Evolutionary conservation across 2,797 vertebrate genomes (phyloP).

Genomic region (Brachymystax lenok): DNA sequence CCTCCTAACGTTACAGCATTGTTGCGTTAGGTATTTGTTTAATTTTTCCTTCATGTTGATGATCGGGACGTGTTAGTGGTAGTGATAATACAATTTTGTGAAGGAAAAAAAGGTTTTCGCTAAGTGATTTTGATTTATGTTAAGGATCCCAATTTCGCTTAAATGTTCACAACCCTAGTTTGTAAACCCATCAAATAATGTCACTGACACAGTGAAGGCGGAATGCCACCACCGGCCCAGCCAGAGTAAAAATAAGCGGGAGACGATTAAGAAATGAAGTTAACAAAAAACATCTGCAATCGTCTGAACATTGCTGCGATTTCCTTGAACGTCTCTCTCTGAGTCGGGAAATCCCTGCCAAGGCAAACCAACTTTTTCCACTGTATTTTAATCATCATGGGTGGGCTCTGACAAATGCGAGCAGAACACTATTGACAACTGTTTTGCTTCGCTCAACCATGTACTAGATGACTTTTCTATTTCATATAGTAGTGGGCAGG

Average conservation of each 20-base stretch:
- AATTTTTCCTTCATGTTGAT: no score
- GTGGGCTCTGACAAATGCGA: slow-evolving; percentile 8
- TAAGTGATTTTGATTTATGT: no score
- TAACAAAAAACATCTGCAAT: slow-evolving; percentile 13
- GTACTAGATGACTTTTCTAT: not conserved
- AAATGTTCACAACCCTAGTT: no score
- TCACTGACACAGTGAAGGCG: not conserved
- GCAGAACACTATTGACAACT: slow-evolving; percentile 12
- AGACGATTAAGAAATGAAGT: not conserved
- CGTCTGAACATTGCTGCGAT: not conserved
- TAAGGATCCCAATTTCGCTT: no score
- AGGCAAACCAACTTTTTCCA: slow-evolving; percentile 24
- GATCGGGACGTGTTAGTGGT: no score
- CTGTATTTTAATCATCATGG: slow-evolving; percentile 12
- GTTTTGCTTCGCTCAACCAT: not conserved
- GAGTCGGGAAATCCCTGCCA: slow-evolving; percentile 8
- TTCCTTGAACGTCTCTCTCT: not conserved
- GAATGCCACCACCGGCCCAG: not conserved
- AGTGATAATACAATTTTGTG: no score
- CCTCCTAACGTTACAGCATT: no score
- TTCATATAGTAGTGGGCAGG: not conserved
- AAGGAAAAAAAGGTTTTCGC: no score
- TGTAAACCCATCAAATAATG: not conserved
- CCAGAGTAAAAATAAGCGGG: not conserved
- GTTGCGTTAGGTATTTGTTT: no score